Percentiles rank a stretch among this genome's conserved stretches.
These are phyloP conservation scores for Lycocerus yunnanus DNA, from an alignment of 2,888 invertebrate genomes.

Conservation along the genomic window DNA sequence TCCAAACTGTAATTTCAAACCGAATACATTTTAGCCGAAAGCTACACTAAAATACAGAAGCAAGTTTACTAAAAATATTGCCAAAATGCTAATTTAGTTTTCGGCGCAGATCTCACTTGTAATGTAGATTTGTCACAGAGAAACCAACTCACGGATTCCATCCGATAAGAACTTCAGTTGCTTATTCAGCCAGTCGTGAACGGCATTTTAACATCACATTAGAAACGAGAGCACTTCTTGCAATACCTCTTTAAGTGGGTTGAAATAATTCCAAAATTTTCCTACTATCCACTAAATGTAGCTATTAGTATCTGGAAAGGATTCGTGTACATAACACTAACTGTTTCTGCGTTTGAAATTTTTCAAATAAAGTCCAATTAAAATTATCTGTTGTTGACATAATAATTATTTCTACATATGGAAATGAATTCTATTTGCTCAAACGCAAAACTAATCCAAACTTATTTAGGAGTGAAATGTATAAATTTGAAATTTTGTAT, in stretches of 20 bases:
- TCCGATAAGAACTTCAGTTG: neutral
- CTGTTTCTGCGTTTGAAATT: neutral
- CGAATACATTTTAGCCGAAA: neutral
- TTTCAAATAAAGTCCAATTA: neutral
- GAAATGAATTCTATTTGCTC: conserved; percentile 15
- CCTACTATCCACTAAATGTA: neutral
- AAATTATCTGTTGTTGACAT: neutral
- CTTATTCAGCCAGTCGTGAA: neutral
- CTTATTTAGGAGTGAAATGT: conserved; percentile 15
- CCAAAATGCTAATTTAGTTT: neutral
- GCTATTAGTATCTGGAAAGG: neutral
- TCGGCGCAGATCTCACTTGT: neutral
- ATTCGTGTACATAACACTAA: neutral
- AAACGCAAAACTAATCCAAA: conserved; percentile 9
- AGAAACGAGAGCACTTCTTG: neutral
- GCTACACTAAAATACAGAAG: neutral
- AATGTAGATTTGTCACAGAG: neutral
- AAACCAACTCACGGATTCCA: neutral
- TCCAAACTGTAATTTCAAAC: neutral
- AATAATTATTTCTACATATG: neutral
- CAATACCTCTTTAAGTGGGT: neutral
- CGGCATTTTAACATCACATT: neutral
- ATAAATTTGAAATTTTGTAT: conserved; percentile 28
- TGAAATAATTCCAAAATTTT: neutral
- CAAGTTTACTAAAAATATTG: neutral